These are phyloP conservation scores for Dolichopus griseipennis DNA, from an alignment of 2,888 invertebrate species.

Conservation along the genomic window DNA sequence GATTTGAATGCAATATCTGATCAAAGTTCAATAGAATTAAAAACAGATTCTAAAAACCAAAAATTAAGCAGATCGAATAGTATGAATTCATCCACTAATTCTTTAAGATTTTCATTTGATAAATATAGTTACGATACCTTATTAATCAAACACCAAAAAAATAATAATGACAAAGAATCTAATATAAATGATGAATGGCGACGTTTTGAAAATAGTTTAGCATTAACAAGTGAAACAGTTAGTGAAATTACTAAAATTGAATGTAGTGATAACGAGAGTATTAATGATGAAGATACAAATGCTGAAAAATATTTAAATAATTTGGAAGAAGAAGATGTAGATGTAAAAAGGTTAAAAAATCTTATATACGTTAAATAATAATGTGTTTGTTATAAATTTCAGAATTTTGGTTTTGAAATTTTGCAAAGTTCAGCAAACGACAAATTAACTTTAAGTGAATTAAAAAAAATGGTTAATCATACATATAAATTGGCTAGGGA, in stretches of 20 bases:
- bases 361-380: too few relatives aligned
- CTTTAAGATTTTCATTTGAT: conserved; percentile 34
- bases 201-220: conserved; percentile 34
- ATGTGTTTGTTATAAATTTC: conserved; percentile 25
- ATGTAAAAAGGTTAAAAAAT: background rate
- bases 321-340: background rate
- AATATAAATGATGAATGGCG: conserved; percentile 23
- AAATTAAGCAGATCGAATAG: conserved; percentile 36
- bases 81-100: conserved; percentile 32
- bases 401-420: conserved; percentile 52
- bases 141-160: conserved; percentile 37
- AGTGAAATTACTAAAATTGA: background rate
- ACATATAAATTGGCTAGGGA: conserved; percentile 63
- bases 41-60: background rate
- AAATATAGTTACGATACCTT: conserved; percentile 39
- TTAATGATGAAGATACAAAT: conserved; percentile 38
- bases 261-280: conserved; percentile 11
- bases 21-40: conserved; percentile 20
- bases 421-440: conserved; percentile 47
- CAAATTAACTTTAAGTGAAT: conserved; percentile 49
- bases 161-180: conserved; percentile 21
- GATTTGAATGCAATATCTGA: conserved; percentile 15
- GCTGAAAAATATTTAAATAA: conserved; percentile 13
- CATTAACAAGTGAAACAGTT: conserved; percentile 34
- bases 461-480: conserved; percentile 55